Conservation (phyloP, 2,888 invertebrate genomes). For the Mactromeris polynyma region DNA sequence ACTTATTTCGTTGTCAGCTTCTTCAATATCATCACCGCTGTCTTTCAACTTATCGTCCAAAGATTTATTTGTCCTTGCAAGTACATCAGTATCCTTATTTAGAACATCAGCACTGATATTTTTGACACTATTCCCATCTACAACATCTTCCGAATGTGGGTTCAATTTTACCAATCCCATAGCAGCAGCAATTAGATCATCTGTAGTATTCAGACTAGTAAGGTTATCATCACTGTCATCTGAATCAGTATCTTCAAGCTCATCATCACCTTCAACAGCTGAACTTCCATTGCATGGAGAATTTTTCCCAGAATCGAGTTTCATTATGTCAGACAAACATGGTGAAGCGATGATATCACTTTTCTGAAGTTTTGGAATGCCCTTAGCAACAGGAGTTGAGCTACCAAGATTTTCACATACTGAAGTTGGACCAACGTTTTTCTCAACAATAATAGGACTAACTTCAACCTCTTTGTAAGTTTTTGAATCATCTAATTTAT, state of each 20-base stretch:
- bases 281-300: slow-evolving; percentile 41
- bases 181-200: slow-evolving; percentile 62
- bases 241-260: slow-evolving; percentile 46
- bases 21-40: neutral
- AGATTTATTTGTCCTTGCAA: neutral
- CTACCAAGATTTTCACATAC: neutral
- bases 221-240: neutral
- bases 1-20: neutral
- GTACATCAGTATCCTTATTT: neutral
- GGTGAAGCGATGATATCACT: slow-evolving; percentile 56
- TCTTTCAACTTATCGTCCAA: neutral
- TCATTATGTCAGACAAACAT: slow-evolving; percentile 61
- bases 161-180: slow-evolving; percentile 43
- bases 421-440: neutral
- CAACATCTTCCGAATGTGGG: neutral
- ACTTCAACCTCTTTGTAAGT: neutral
- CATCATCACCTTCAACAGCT: slow-evolving; percentile 54
- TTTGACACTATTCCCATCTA: neutral
- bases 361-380: slow-evolving; percentile 30
- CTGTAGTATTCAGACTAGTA: slow-evolving; percentile 62
- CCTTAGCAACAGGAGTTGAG: slow-evolving; percentile 27
- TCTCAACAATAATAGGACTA: neutral
- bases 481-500: neutral
- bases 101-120: neutral
- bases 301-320: slow-evolving; percentile 36